A percentile compares a stretch with the other conserved stretches of the same genome.
Evolutionary conservation across 2,888 invertebrate species (phyloP).

Genomic region (Frankliniella fusca): DNA sequence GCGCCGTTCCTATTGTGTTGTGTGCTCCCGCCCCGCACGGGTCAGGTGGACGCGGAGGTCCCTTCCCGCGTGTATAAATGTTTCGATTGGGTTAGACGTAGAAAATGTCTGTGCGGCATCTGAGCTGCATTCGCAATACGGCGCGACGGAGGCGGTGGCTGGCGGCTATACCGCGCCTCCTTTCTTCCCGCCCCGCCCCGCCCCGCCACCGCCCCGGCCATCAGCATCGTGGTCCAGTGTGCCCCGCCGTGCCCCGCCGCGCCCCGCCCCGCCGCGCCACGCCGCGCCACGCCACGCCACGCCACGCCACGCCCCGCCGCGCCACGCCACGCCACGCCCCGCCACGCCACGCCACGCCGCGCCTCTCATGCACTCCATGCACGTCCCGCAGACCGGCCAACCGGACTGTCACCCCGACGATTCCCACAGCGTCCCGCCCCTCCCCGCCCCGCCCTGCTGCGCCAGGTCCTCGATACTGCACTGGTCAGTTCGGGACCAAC

Average conservation of each 20-base stretch:
- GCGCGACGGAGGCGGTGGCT: too few relatives aligned
- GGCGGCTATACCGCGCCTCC: too few relatives aligned
- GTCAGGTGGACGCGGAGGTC: not conserved
- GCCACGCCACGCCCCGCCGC: constrained; percentile 7
- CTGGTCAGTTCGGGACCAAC: not conserved
- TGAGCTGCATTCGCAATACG: constrained; percentile 13
- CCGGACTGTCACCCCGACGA: constrained; percentile 7
- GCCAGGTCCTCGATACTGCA: not conserved
- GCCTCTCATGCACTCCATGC: constrained; percentile 9
- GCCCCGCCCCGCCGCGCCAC: too few relatives aligned
- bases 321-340: not conserved
- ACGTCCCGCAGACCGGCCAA: not conserved
- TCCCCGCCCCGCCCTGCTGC: not conserved
- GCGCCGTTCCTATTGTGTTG: too few relatives aligned
- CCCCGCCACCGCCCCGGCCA: not conserved
- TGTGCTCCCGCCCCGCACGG: too few relatives aligned
- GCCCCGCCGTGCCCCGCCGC: too few relatives aligned
- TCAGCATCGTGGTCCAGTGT: too few relatives aligned
- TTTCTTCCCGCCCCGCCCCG: too few relatives aligned
- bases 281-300: not conserved
- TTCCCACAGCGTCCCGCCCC: not conserved
- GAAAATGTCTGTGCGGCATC: constrained; percentile 2
- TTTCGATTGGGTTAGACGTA: constrained; percentile 5
- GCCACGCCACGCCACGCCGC: not conserved
- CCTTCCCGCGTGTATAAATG: not conserved